Conservation (phyloP, 1,140 invertebrate species). For the Trichonephila inaurata region DNA sequence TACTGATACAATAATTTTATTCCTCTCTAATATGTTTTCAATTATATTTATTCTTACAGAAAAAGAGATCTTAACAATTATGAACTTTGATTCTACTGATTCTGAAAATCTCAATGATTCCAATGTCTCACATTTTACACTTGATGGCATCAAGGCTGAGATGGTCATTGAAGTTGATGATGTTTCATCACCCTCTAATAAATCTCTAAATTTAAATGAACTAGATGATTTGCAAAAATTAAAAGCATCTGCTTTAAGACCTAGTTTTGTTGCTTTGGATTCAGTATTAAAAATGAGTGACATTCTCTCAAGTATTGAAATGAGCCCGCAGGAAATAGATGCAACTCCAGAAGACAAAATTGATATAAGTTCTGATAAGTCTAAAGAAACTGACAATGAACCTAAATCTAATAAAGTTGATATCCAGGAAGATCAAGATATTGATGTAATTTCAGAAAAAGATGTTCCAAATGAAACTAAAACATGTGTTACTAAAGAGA, state of each 20-base stretch:
- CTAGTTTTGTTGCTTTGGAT: neutral
- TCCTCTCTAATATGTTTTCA: neutral
- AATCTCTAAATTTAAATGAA: slow-evolving; percentile 4
- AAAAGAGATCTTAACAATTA: neutral
- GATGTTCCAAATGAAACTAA: neutral
- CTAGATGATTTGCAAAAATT: neutral
- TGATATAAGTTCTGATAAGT: neutral
- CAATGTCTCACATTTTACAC: neutral
- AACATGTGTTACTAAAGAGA: neutral
- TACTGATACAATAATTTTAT: no score
- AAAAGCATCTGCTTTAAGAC: neutral
- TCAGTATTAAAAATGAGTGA: neutral
- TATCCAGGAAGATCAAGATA: neutral
- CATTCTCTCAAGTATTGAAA: neutral
- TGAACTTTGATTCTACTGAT: neutral
- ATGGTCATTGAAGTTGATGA: slow-evolving; percentile 62
- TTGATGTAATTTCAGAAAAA: neutral
- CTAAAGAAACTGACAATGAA: neutral
- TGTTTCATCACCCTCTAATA: neutral
- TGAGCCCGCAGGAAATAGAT: neutral
- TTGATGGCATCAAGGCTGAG: slow-evolving; percentile 66
- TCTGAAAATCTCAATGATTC: slow-evolving; percentile 1
- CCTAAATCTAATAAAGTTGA: neutral
- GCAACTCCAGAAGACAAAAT: neutral
- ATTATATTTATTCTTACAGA: neutral